phyloP scores from a whole-genome alignment of 2,888 invertebrate species.

The Conistra vaccinii region DNA sequence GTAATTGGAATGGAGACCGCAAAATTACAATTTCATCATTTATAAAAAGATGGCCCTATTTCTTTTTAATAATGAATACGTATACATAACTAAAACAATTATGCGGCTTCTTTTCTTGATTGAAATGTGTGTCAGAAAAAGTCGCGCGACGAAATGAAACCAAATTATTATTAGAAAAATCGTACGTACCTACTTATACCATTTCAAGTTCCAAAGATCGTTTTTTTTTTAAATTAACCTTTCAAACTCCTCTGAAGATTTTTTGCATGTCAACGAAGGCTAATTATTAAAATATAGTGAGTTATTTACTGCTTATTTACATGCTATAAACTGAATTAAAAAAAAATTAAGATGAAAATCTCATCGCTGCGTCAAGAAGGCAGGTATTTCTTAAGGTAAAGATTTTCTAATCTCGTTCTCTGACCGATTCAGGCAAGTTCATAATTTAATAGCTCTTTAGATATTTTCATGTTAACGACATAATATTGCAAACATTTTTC shows the following conservation, averaged over 20 bases:
- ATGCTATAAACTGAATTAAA: background rate
- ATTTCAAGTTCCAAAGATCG: background rate
- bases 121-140: background rate
- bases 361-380: background rate
- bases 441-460: constrained; percentile 33
- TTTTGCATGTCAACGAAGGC: background rate
- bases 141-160: background rate
- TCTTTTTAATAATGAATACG: background rate
- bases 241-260: background rate
- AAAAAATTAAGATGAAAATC: constrained; percentile 23
- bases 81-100: background rate
- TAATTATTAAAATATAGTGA: background rate
- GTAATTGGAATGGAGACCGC: constrained; percentile 15
- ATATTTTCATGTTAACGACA: constrained; percentile 33
- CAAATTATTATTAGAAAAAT: background rate
- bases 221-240: background rate
- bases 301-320: background rate
- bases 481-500: constrained; percentile 45
- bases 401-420: constrained; percentile 40
- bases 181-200: background rate
- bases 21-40: constrained; percentile 8
- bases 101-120: background rate
- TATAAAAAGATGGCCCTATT: background rate
- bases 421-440: constrained; percentile 41
- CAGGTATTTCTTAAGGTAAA: constrained; percentile 24